Conservation (phyloP, 1,140 invertebrate genomes). For the Adoxophyes honmai region DNA sequence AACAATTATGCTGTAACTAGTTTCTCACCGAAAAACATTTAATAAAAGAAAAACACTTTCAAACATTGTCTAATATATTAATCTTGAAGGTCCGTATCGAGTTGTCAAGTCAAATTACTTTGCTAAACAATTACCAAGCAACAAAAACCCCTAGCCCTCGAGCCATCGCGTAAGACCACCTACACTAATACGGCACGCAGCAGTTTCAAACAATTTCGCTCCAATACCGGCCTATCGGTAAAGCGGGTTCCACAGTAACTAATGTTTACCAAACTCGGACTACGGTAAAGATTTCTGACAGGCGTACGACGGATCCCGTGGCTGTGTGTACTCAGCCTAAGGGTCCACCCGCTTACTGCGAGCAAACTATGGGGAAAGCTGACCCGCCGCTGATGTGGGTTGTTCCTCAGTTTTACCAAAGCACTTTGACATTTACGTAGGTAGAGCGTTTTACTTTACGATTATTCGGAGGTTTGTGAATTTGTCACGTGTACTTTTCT, state of each 20-base stretch:
- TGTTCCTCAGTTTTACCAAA: constrained; percentile 12
- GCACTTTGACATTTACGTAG: constrained; percentile 7
- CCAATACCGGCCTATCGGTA: constrained; percentile 10
- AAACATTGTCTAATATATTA: too few relatives aligned
- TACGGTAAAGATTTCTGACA: not conserved
- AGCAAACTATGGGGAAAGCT: constrained; percentile 9
- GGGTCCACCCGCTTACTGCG: constrained; percentile 1
- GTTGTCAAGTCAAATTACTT: too few relatives aligned
- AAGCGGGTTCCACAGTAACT: not conserved
- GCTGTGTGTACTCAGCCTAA: not conserved
- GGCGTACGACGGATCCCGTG: not conserved
- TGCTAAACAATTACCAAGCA: not conserved
- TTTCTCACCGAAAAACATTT: too few relatives aligned
- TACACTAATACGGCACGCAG: constrained; percentile 5
- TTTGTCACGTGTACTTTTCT: too few relatives aligned
- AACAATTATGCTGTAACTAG: too few relatives aligned
- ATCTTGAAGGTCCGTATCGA: too few relatives aligned
- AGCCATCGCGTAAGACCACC: not conserved
- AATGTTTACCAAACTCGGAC: not conserved
- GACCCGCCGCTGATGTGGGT: constrained; percentile 13
- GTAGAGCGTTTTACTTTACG: not conserved
- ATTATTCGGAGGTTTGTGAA: not conserved
- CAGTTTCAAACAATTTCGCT: constrained; percentile 10
- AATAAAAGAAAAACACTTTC: too few relatives aligned
- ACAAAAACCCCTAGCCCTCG: not conserved